phyloP scores from a whole-genome alignment of 1,140 invertebrate species.

The Heliconius eleuchia region DNA sequence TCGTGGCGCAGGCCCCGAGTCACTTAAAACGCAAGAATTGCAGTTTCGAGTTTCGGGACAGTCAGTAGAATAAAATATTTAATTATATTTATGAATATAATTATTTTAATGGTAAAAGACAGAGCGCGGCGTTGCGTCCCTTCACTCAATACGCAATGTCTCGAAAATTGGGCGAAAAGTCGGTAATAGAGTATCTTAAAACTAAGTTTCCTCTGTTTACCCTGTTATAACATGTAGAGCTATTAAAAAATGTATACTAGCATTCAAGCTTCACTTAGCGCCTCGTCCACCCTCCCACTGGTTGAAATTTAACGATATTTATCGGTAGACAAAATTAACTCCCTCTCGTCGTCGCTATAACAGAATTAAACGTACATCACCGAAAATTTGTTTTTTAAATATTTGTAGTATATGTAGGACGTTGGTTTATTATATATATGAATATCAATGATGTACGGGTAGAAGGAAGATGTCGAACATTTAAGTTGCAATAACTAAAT shows the following conservation, averaged over 20 bases:
- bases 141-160: background rate
- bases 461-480: too few relatives aligned
- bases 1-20: too few relatives aligned
- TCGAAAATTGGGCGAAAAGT: background rate
- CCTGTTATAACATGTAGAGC: too few relatives aligned
- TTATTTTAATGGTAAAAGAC: background rate
- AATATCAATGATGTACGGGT: too few relatives aligned
- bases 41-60: too few relatives aligned
- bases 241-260: background rate
- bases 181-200: background rate
- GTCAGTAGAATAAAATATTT: too few relatives aligned
- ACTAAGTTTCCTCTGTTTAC: background rate
- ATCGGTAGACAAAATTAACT: background rate
- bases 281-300: background rate
- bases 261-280: background rate
- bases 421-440: too few relatives aligned
- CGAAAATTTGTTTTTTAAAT: too few relatives aligned
- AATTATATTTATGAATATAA: too few relatives aligned
- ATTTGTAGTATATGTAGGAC: too few relatives aligned
- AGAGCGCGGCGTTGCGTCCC: background rate
- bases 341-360: background rate
- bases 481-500: too few relatives aligned
- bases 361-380: background rate
- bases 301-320: background rate
- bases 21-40: too few relatives aligned